Conservation (phyloP, 1,140 invertebrate genomes). For the Ladona fulva region DNA sequence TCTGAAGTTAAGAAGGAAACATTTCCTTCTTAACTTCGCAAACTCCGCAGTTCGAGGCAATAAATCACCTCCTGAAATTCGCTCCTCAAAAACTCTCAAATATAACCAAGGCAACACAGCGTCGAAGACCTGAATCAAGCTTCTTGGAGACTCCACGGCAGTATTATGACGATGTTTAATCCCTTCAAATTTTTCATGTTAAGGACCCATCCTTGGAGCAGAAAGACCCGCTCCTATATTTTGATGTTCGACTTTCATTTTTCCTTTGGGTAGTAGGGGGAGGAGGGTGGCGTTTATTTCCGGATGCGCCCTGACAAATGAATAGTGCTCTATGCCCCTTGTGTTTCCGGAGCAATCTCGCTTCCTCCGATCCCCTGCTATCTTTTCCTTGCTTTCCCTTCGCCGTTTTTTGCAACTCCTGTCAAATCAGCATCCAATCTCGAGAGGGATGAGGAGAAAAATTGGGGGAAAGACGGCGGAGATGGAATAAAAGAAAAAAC, state of each 20-base stretch:
- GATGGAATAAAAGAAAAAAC: background rate
- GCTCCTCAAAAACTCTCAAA: no score
- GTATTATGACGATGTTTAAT: no score
- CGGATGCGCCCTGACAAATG: background rate
- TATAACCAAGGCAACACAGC: no score
- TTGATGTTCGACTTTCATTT: background rate
- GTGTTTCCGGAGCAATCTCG: background rate
- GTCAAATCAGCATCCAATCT: background rate
- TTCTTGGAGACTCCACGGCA: no score
- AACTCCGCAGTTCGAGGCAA: no score
- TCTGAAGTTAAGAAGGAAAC: no score
- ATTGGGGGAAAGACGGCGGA: background rate
- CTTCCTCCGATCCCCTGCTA: background rate
- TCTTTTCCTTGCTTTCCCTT: background rate
- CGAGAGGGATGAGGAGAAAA: background rate
- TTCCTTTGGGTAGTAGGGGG: background rate
- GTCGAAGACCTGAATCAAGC: no score
- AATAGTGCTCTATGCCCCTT: background rate
- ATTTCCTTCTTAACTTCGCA: no score
- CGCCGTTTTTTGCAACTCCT: background rate
- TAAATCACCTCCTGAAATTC: no score
- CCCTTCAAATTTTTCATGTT: no score
- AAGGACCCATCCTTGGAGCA: no score
- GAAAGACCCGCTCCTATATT: no score
- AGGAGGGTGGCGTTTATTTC: background rate